Conservation (phyloP, 2,797 vertebrate genomes). For the Gymnoscopelus microlampas region DNA sequence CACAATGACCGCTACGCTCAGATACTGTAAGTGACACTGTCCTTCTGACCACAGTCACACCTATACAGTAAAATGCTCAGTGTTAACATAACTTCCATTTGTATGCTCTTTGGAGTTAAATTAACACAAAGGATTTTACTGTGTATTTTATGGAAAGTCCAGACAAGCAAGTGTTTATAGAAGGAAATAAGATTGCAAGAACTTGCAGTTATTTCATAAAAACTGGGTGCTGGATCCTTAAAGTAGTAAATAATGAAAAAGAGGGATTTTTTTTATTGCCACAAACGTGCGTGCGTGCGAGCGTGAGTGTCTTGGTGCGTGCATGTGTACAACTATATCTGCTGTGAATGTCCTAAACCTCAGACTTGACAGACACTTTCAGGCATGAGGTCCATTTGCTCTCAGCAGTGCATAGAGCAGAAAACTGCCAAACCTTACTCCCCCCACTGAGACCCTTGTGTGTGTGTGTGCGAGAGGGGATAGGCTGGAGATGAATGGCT, state of each 20-base stretch:
- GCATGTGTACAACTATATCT: slow-evolving; percentile 3
- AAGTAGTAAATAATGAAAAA: no score
- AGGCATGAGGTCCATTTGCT: slow-evolving; percentile 43
- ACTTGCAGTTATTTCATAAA: no score
- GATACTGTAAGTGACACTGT: slow-evolving; percentile 43
- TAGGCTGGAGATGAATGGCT: not conserved
- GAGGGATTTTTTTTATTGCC: no score
- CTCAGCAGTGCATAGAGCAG: slow-evolving; percentile 41
- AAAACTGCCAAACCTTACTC: slow-evolving; percentile 40
- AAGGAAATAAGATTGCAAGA: no score
- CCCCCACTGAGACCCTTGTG: slow-evolving; percentile 14
- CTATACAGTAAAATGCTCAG: no score
- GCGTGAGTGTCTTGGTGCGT: not conserved
- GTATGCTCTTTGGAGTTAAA: no score
- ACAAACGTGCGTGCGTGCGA: slow-evolving; percentile 4
- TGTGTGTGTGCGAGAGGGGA: slow-evolving; percentile 2
- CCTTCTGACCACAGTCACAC: no score
- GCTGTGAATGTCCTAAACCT: not conserved
- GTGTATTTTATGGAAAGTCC: no score
- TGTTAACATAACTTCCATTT: no score
- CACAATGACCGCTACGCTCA: slow-evolving; percentile 24
- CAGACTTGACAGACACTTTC: slow-evolving; percentile 38
- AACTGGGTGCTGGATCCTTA: not conserved
- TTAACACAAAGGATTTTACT: no score
- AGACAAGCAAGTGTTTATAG: no score